A percentile compares a stretch with the other conserved stretches of the same genome.
phyloP scores from a whole-genome alignment of 1,140 invertebrate genomes.

The Formica selysi region DNA sequence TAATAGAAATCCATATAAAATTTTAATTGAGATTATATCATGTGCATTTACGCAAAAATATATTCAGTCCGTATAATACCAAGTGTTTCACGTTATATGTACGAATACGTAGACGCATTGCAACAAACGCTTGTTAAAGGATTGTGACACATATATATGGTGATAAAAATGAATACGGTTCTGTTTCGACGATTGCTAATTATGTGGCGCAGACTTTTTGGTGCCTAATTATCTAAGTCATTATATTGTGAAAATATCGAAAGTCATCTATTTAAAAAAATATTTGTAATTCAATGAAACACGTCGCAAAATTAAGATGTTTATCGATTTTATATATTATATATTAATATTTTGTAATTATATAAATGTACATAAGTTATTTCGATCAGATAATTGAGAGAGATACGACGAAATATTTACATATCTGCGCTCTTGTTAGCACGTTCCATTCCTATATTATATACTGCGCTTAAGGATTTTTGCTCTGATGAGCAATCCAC shows the following conservation, averaged over 20 bases:
- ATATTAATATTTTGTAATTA: constrained; percentile 31
- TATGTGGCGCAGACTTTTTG: neutral
- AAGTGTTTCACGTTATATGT: no score
- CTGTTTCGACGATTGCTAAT: neutral
- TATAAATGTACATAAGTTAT: constrained; percentile 41
- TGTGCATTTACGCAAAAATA: constrained; percentile 22
- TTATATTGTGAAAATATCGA: constrained; percentile 11
- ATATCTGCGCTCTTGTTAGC: constrained; percentile 22
- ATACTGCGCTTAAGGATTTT: constrained; percentile 15
- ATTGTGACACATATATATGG: neutral
- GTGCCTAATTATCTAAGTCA: constrained; percentile 17
- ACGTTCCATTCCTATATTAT: constrained; percentile 31
- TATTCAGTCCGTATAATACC: neutral
- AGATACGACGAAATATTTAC: constrained; percentile 4
- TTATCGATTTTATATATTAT: constrained; percentile 48
- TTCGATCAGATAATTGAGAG: neutral
- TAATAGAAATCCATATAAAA: neutral
- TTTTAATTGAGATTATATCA: constrained; percentile 17
- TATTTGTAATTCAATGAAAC: neutral
- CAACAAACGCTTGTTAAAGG: constrained; percentile 16
- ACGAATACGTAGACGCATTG: neutral
- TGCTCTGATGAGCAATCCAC: neutral
- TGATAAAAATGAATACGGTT: neutral
- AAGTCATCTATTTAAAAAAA: constrained; percentile 23
- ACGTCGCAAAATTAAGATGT: constrained; percentile 22